A percentile compares a stretch with the other conserved stretches of the same genome.
These are phyloP conservation scores for Pinna nobilis DNA, from an alignment of 1,140 invertebrate species.

Conservation along the genomic window DNA sequence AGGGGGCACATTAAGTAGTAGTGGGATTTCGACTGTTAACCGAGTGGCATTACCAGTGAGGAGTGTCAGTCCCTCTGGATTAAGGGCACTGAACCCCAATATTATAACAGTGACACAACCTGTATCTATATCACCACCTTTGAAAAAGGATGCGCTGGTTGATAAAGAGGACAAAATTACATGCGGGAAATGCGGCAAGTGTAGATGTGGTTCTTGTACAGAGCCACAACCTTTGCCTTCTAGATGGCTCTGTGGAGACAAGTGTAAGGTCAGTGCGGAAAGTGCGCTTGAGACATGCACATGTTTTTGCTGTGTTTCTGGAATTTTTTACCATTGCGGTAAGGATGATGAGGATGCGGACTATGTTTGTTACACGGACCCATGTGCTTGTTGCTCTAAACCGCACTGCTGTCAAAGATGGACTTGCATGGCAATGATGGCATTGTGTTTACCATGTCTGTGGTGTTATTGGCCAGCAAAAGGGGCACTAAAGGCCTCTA, in stretches of 20 bases:
- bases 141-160: slow-evolving; percentile 59
- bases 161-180: slow-evolving; percentile 79
- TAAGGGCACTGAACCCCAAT: slow-evolving; percentile 13
- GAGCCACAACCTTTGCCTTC: slow-evolving; percentile 88
- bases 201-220: slow-evolving; percentile 90
- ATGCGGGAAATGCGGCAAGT: slow-evolving; percentile 89
- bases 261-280: slow-evolving; percentile 90
- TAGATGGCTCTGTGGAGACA: slow-evolving; percentile 90
- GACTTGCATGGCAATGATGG: slow-evolving; percentile 88
- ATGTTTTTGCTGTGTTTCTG: slow-evolving; percentile 95
- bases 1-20: slow-evolving; percentile 5
- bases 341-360: slow-evolving; percentile 81
- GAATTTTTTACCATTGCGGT: slow-evolving; percentile 92
- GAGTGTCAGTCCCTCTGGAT: neutral
- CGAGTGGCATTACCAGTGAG: slow-evolving; percentile 18
- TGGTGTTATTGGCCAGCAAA: slow-evolving; percentile 94
- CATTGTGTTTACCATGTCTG: slow-evolving; percentile 88
- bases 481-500: slow-evolving; percentile 85
- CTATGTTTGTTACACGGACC: slow-evolving; percentile 86
- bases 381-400: slow-evolving; percentile 83
- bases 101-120: slow-evolving; percentile 55
- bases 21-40: slow-evolving; percentile 15
- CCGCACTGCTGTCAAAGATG: slow-evolving; percentile 84
- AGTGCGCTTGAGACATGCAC: slow-evolving; percentile 90
- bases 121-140: slow-evolving; percentile 53